These are phyloP conservation scores for Albula glossodonta DNA, from an alignment of 2,113 vertebrate genomes.

Conservation along the genomic window DNA sequence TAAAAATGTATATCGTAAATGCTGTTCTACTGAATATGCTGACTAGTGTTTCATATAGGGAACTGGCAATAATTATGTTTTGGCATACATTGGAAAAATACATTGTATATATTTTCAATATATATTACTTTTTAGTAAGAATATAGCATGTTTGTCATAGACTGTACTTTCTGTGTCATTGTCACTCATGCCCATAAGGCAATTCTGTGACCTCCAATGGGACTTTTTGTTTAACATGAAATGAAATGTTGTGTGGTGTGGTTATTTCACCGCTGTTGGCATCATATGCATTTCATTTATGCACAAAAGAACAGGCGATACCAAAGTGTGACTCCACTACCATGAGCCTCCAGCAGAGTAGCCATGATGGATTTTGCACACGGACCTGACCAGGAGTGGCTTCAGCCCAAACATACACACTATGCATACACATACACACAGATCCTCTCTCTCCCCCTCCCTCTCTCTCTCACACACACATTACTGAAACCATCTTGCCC, in stretches of 20 bases:
- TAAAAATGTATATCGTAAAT: not conserved
- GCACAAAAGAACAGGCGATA: slow-evolving; percentile 7
- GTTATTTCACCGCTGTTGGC: not conserved
- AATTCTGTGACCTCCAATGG: slow-evolving; percentile 4
- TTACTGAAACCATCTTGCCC: not conserved
- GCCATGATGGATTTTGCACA: not conserved
- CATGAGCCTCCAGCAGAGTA: not conserved
- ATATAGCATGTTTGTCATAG: not conserved
- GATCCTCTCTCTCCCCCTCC: not conserved
- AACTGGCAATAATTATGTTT: not conserved
- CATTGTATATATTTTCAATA: not conserved
- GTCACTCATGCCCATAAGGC: slow-evolving; percentile 46
- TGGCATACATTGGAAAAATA: not conserved
- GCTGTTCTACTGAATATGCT: not conserved
- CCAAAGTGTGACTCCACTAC: slow-evolving; percentile 18
- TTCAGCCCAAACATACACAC: not conserved
- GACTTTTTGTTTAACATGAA: not conserved
- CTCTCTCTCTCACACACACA: not conserved
- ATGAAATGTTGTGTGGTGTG: not conserved
- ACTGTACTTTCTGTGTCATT: slow-evolving; percentile 30
- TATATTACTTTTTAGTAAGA: not conserved
- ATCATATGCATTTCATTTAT: not conserved
- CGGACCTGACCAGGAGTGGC: not conserved
- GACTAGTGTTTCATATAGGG: not conserved
- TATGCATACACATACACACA: not conserved